These are phyloP conservation scores for Callipepla squamata DNA, from an alignment of 2,113 vertebrate genomes.

Conservation along the genomic window DNA sequence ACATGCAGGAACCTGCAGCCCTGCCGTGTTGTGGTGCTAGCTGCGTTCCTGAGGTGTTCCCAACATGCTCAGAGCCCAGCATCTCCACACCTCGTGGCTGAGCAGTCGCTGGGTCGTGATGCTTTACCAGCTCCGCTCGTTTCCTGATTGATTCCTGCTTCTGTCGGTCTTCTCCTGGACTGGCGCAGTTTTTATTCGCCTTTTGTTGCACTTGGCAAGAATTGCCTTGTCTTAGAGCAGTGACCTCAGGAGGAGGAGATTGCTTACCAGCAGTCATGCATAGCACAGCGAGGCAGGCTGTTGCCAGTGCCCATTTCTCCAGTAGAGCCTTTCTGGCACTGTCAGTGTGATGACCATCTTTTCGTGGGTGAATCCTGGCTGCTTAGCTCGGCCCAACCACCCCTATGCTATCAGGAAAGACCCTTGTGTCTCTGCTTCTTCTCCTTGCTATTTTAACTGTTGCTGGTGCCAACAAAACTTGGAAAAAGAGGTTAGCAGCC, in stretches of 20 bases:
- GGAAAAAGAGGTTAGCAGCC: background rate
- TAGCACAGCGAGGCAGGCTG: background rate
- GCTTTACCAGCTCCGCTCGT: background rate
- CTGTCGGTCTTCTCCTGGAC: constrained; percentile 8
- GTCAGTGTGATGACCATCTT: background rate
- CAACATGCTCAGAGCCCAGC: fast-evolving
- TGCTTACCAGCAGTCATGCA: background rate
- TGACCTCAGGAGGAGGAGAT: background rate
- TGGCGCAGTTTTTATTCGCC: constrained; percentile 1
- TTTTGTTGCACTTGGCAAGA: constrained; percentile 24
- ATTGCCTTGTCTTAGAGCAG: background rate
- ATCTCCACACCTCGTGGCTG: background rate
- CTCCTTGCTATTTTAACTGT: background rate
- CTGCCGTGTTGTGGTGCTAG: background rate
- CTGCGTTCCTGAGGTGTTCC: constrained; percentile 10
- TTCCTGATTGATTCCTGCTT: constrained; percentile 29
- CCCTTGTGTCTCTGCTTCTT: background rate
- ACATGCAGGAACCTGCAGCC: constrained; percentile 42
- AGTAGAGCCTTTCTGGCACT: background rate
- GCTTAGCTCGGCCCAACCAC: background rate
- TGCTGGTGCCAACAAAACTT: background rate
- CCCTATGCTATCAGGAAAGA: background rate
- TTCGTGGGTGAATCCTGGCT: background rate
- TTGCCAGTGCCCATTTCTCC: background rate
- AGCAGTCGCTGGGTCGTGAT: background rate